A percentile compares a stretch with the other conserved stretches of the same genome.
These are phyloP conservation scores for Mastigias papua DNA, from an alignment of 30 jellyfish, hydroid and myxozoan genomes.

Conservation along the genomic window DNA sequence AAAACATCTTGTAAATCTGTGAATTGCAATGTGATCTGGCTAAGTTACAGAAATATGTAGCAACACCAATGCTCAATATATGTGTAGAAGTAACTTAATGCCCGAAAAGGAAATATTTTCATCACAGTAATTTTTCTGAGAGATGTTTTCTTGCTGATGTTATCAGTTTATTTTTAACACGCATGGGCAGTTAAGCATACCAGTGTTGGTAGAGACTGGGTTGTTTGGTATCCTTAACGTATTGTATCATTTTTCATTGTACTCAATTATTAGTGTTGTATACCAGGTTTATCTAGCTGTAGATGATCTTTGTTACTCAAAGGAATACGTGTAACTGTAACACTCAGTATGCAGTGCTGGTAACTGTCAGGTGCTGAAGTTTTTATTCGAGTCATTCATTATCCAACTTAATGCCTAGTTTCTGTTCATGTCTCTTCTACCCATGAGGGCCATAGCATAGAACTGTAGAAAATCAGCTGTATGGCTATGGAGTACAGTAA, in stretches of 20 bases:
- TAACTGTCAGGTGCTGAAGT: conserved; percentile 75
- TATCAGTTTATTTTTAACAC: neutral
- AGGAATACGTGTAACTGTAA: conserved; percentile 25
- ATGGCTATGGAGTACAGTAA: too few species aligned
- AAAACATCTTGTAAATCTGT: too few species aligned
- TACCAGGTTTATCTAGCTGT: conserved; percentile 29
- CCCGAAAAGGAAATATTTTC: neutral
- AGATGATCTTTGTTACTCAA: conserved; percentile 17
- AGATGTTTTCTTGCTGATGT: neutral
- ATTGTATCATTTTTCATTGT: conserved; percentile 23
- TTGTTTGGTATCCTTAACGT: neutral
- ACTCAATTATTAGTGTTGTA: conserved; percentile 16
- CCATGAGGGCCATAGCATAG: too few species aligned
- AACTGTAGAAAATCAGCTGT: too few species aligned
- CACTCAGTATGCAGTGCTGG: conserved; percentile 83
- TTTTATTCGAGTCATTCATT: conserved; percentile 52
- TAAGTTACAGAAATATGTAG: too few species aligned
- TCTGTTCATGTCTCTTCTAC: too few species aligned
- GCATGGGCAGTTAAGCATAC: neutral
- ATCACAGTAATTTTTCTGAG: too few species aligned
- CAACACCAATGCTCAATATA: too few species aligned
- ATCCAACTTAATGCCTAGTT: too few species aligned
- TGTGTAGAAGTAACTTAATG: too few species aligned
- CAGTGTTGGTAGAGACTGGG: neutral
- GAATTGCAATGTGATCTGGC: too few species aligned